Evolutionary conservation across 2,113 vertebrate genomes (phyloP).

Genomic region (Epinephelus cyanopodus): DNA sequence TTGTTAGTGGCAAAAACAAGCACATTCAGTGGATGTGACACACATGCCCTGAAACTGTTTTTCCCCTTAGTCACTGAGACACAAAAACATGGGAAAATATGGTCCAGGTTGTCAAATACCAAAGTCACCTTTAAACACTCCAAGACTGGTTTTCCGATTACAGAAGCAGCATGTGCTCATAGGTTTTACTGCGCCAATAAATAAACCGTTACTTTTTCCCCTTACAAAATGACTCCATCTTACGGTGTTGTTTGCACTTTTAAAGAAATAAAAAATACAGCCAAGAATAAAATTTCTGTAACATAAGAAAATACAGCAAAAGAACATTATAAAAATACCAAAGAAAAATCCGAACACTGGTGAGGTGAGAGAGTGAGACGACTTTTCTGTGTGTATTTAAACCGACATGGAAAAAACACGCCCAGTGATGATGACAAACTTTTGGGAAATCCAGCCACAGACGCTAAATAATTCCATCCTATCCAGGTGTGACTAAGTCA

Average conservation of each 20-base stretch:
- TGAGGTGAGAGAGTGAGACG: neutral
- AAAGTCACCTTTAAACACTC: neutral
- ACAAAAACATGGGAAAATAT: too few species aligned
- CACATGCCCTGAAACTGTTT: too few species aligned
- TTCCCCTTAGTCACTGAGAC: too few species aligned
- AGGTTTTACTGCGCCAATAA: slow-evolving; percentile 46
- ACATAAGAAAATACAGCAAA: slow-evolving; percentile 22
- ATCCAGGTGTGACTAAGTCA: neutral
- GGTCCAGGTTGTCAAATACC: too few species aligned
- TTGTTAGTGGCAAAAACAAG: too few species aligned
- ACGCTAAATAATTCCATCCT: neutral
- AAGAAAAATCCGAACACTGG: slow-evolving; percentile 35
- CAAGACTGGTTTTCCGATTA: neutral
- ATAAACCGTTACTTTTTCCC: slow-evolving; percentile 15
- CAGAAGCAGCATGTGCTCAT: slow-evolving; percentile 22
- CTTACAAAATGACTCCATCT: slow-evolving; percentile 23
- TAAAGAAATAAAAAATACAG: slow-evolving; percentile 13
- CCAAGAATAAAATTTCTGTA: neutral
- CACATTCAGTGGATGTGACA: too few species aligned
- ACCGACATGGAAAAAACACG: neutral
- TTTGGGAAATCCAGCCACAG: neutral
- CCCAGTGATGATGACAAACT: neutral
- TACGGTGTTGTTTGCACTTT: slow-evolving; percentile 12
- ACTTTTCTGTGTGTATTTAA: neutral
- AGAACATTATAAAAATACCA: slow-evolving; percentile 12